Evolutionary conservation across 2,113 vertebrate genomes (phyloP), one percentile per base, ranked within the genome.

Genomic region (Urocolius indicus): DNA sequence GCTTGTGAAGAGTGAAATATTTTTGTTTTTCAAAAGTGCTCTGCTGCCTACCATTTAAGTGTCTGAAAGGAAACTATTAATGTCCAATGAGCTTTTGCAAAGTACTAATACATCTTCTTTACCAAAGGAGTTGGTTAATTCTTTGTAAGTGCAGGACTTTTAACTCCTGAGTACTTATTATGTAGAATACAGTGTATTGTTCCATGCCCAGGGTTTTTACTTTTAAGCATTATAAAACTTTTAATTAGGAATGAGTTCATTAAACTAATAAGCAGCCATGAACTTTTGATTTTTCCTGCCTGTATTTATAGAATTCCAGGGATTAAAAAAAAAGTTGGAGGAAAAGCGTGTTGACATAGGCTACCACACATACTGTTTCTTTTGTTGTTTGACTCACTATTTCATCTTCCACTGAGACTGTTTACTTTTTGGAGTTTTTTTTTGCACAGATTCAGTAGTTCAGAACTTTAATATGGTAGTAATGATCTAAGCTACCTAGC

Each of bases 221-320:
- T 88, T 83, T 85, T 67, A 45, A 84, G 59, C 16, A 81, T 90
- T 68, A 55, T 67, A 54, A 76, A 97, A 95, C 80, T 95, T 96
- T 87, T 83, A 79, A 87, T 87, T 62, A 76, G 72, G 55, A 73
- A 52, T 71, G 29, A 72, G 49, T 93, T 85, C 13, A 51, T 29
- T 52, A 81, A 49, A 30, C 54, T 73, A 66, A 55, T 77, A 43
- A 0, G 0, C 17, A 93, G 22, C 12, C 15, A 16, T 59, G 57
- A 72, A 38, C 68, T 80, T 93, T 65, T 79, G 18, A 11, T 30
- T 73, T 92, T 11, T 22, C 49, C 0, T 14, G 27, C 12, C 34
- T 69, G 4, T 72, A 26, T 78, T 57, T 86, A 34, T 45, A 1
- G 5, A 76, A 45, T 27, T 88, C 52, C 24, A 75, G 19, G n/a